phyloP scores from a whole-genome alignment of 2,797 vertebrate genomes.

The Margarornis squamiger region DNA sequence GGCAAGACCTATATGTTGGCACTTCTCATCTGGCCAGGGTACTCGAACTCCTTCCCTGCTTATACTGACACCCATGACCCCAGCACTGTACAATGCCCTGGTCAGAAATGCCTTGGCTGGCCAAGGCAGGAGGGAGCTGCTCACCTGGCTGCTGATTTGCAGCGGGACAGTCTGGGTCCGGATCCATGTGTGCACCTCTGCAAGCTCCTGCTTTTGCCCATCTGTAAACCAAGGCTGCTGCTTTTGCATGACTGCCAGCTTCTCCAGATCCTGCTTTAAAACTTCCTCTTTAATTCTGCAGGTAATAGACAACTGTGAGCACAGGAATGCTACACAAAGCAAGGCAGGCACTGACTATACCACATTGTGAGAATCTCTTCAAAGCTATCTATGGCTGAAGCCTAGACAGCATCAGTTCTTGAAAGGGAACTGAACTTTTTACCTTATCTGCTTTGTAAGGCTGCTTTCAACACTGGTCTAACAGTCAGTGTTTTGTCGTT shows the following conservation, averaged over 20 bases:
- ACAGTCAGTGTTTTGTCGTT: neutral
- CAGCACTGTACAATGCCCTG: neutral
- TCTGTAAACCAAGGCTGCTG: slow-evolving; percentile 86
- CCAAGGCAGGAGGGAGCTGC: neutral
- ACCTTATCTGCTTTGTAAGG: neutral
- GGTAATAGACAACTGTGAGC: neutral
- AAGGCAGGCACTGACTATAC: neutral
- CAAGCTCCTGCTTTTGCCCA: slow-evolving; percentile 85
- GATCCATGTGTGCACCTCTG: slow-evolving; percentile 84
- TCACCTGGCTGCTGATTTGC: slow-evolving; percentile 81
- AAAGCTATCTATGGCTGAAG: neutral
- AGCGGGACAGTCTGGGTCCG: slow-evolving; percentile 76
- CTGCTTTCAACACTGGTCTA: neutral
- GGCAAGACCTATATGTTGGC: neutral
- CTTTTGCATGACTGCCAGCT: slow-evolving; percentile 77
- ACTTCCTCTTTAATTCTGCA: slow-evolving; percentile 82
- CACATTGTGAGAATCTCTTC: neutral
- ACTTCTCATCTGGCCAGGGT: neutral
- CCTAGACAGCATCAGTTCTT: neutral
- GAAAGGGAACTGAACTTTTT: neutral
- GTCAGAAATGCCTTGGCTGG: neutral
- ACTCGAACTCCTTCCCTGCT: neutral
- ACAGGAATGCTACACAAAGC: neutral
- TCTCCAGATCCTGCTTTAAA: slow-evolving; percentile 84
- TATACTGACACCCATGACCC: too few relatives aligned